Evolutionary conservation across 2,888 invertebrate species (phyloP), one percentile per base, ranked within the genome.

Genomic region (Pseudeuparius sepicola): DNA sequence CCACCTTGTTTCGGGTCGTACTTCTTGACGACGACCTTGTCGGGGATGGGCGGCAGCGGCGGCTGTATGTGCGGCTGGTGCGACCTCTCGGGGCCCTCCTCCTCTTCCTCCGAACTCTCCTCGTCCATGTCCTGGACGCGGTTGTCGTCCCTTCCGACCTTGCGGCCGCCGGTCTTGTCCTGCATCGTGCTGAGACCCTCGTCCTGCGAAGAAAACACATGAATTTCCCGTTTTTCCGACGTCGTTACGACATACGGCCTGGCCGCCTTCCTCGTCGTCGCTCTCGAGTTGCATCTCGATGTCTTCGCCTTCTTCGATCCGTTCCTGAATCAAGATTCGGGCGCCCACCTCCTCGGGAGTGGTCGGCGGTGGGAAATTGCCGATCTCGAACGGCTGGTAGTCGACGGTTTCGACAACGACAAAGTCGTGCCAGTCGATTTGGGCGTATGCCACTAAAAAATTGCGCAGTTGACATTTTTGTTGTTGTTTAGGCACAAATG

Each of bases 391-490:
- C 0, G 90, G 87, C 49, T 94, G 93, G 60, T 97, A 99, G 62
- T 99, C 98, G 0, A 99, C 97, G 0, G 97, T 97, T 66, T 99
- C 98, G 1, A 99, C 98, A 0, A 99, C 97, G 1, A 98, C 97
- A 63, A 99, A 99, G 63, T 98, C 97, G 59, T 99, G 98, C 98
- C 98, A 99, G 60, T 99, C 98, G 43, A 98, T 96, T 54, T 92
- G 92, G 0, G 96, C 94, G 59, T 98, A 98, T 0, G 88, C 88
- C 15, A 88, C 77, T 72, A 17, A 40, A 47, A 45, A 32, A 24
- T 28, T n/a, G n/a, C n/a, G n/a, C n/a, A n/a, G n/a, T n/a, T n/a
- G n/a, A n/a, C n/a, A n/a, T n/a, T n/a, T n/a, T n/a, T n/a, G n/a
- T n/a, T n/a, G n/a, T n/a, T n/a, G n/a, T n/a, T n/a, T n/a, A n/a